These are phyloP conservation scores for Corvus hawaiiensis DNA, from an alignment of 2,113 vertebrate genomes.

Conservation along the genomic window DNA sequence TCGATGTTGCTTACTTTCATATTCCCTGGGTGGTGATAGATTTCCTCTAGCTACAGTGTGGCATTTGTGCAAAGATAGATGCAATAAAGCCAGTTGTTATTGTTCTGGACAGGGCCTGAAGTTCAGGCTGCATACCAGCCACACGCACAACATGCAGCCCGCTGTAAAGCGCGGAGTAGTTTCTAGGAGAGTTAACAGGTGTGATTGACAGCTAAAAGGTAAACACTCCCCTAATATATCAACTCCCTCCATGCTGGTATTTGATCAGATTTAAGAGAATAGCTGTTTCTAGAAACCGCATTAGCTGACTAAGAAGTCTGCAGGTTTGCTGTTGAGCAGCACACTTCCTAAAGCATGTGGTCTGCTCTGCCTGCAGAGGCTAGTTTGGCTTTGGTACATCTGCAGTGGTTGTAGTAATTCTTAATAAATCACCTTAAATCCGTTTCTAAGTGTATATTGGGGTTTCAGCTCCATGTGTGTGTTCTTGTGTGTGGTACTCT, in stretches of 20 bases:
- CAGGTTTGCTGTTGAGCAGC: background rate
- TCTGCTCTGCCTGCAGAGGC: background rate
- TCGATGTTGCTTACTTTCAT: background rate
- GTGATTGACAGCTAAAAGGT: background rate
- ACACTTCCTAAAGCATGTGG: accelerated
- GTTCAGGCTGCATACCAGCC: background rate
- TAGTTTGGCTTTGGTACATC: background rate
- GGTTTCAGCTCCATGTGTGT: background rate
- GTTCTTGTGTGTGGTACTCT: background rate
- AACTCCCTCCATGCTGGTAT: background rate
- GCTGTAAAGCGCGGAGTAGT: background rate
- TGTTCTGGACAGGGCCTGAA: background rate
- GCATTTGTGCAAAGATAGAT: background rate
- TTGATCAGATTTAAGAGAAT: background rate
- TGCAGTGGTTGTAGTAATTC: background rate
- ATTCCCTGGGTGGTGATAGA: background rate
- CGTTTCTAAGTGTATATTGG: background rate
- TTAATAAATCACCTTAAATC: background rate
- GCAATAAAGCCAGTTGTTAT: background rate
- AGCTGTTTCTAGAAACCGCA: background rate
- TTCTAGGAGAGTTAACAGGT: background rate
- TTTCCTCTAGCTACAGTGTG: background rate
- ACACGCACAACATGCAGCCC: accelerated
- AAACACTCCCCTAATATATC: background rate
- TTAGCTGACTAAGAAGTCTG: background rate